Percentiles rank a stretch among this genome's conserved stretches.
These are phyloP conservation scores for Lamellibrachia luymesi DNA, from an alignment of 1,140 invertebrate genomes.

Conservation along the genomic window DNA sequence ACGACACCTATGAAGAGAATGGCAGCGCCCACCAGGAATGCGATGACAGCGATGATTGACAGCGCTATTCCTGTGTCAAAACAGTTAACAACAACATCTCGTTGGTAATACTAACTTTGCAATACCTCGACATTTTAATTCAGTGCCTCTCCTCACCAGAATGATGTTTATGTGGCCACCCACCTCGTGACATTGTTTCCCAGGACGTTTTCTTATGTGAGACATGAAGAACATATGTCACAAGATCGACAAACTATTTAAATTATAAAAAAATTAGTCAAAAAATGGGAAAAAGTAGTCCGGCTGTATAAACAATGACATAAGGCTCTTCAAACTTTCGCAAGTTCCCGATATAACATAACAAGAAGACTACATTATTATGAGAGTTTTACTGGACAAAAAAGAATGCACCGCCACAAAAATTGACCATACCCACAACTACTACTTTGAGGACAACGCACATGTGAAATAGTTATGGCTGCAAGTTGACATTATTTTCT, in stretches of 20 bases:
- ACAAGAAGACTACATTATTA: neutral
- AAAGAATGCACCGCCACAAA: neutral
- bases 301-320: no score
- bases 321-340: no score
- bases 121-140: neutral
- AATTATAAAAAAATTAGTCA: no score
- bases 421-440: neutral
- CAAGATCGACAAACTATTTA: neutral
- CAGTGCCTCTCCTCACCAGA: neutral
- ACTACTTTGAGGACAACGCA: neutral
- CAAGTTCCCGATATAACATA: neutral
- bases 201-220: neutral
- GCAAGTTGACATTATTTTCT: neutral
- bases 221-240: neutral
- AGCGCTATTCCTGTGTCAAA: neutral
- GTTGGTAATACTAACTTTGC: neutral
- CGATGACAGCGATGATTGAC: slow-evolving; percentile 15
- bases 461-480: neutral
- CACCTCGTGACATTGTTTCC: neutral
- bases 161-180: neutral
- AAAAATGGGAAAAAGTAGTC: no score
- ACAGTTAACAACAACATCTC: neutral
- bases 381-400: neutral
- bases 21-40: neutral
- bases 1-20: slow-evolving; percentile 13